These are phyloP conservation scores for Physella acuta DNA, from an alignment of 1,140 invertebrate genomes.

Conservation along the genomic window DNA sequence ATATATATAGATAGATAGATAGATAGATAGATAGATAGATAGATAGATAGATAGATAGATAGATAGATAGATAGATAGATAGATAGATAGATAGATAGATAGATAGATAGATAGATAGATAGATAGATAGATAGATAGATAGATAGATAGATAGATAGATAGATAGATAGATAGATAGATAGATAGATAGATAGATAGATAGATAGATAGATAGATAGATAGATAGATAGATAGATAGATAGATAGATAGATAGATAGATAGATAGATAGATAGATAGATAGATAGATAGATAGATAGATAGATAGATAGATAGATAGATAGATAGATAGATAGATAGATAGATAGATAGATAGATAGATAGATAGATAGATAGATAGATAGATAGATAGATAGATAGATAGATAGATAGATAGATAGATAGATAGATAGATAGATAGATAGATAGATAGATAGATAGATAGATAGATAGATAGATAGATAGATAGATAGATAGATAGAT, in stretches of 20 bases:
- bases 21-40: background rate
- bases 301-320: slow-evolving; percentile 17
- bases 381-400: slow-evolving; percentile 19
- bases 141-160: slow-evolving; percentile 2
- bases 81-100: slow-evolving; percentile 1
- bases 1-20: too few species aligned
- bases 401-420: slow-evolving; percentile 19
- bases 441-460: slow-evolving; percentile 20
- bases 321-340: slow-evolving; percentile 21
- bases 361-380: slow-evolving; percentile 15
- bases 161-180: background rate
- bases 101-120: slow-evolving; percentile 1
- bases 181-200: slow-evolving; percentile 8
- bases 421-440: slow-evolving; percentile 20
- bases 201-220: slow-evolving; percentile 1
- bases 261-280: slow-evolving; percentile 3
- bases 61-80: slow-evolving; percentile 1
- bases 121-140: slow-evolving; percentile 1
- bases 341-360: slow-evolving; percentile 18
- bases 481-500: slow-evolving; percentile 20
- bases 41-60: slow-evolving; percentile 1
- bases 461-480: slow-evolving; percentile 20
- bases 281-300: slow-evolving; percentile 24
- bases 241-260: slow-evolving; percentile 8
- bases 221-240: slow-evolving; percentile 5